Percentiles rank a stretch among this genome's conserved stretches.
phyloP scores from a whole-genome alignment of 53 echinoderm and acorn worm genomes.

The Echinometra lucunter region DNA sequence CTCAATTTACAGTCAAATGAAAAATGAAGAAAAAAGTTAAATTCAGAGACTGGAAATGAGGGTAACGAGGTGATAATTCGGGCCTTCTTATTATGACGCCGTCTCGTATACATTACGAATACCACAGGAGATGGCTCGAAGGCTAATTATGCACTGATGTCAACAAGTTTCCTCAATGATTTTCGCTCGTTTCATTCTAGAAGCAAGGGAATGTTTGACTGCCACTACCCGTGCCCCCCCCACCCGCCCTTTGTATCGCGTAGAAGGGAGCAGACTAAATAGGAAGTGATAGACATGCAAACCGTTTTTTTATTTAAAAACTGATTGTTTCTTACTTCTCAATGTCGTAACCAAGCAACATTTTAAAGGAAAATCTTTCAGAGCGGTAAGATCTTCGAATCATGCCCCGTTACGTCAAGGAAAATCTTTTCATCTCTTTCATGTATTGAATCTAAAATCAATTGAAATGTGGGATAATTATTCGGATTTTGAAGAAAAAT shows the following conservation, averaged over 20 bases:
- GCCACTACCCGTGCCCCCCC: too few relatives aligned
- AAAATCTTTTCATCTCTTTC: too few relatives aligned
- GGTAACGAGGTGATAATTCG: conserved; percentile 20
- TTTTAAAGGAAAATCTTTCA: too few relatives aligned
- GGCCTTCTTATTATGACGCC: conserved; percentile 7
- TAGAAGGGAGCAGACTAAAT: neutral
- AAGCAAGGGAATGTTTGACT: neutral
- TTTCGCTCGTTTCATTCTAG: neutral
- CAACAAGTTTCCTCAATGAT: neutral
- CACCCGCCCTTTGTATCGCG: neutral
- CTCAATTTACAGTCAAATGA: neutral
- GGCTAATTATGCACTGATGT: neutral
- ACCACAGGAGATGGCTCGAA: neutral
- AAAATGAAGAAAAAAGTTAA: neutral
- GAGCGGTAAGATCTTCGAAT: too few relatives aligned
- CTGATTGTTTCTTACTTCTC: too few relatives aligned
- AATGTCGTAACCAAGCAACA: too few relatives aligned
- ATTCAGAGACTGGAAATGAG: neutral
- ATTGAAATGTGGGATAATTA: too few relatives aligned
- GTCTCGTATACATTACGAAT: conserved; percentile 18
- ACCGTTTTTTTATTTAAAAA: neutral
- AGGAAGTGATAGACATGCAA: neutral
- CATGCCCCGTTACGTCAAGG: too few relatives aligned
- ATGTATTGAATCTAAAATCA: too few relatives aligned
- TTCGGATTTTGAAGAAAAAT: too few relatives aligned